Base-by-base conservation (phyloP, 2,113 vertebrate species). In the Dendrocopos noguchii region DNA sequence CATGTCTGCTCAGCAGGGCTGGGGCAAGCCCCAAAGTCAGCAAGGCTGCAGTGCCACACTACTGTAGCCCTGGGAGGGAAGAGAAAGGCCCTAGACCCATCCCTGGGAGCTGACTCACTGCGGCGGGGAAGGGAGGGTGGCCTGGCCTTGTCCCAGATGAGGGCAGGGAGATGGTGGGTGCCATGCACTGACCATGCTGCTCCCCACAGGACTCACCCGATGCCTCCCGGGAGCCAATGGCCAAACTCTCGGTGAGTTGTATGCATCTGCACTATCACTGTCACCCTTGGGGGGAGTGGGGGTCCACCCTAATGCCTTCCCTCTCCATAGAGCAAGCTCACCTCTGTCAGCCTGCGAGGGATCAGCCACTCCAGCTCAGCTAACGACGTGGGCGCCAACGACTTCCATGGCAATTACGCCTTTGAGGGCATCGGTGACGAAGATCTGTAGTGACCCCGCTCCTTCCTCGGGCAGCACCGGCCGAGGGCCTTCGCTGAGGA, bases 371-470 rank as follows among this genome's bases (percentile, higher is more conserved):
- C 99, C 94, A 98, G 98, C 98, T 98, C 99, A 3, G 96, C 98
- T 25, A 98, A 97, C 0, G 98, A 99, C 7, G 97, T 99, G 97
- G 98, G 98, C 33, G 97, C 98, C 52, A 98, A 98, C 17, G 98
- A 99, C 92, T 98, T 99, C 97, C 99, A 99, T 0, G 99, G 99
- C 97, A 99, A 99, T 97, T 99, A 99, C 0, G 99, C 99, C 95
- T 99, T 99, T 5, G 99, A 99, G 97, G 99, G 99, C 97, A 99
- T 99, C 33, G 99, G 99, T 3, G 99, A 99, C 3, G 99, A 99
- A 59, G 99, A 99, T 96, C 98, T 99, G 98, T 99, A 98, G 98
- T 78, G 65, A 76, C 88, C 15, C 53, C 15, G 5, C 14, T 31
- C 68, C 70, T 12, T 42, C 42, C 47, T 36, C 14, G 84, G 84